Percentiles rank a stretch among this genome's conserved stretches.
Evolutionary conservation across 2,888 invertebrate genomes (phyloP).

Genomic region (Deilephila porcellus): DNA sequence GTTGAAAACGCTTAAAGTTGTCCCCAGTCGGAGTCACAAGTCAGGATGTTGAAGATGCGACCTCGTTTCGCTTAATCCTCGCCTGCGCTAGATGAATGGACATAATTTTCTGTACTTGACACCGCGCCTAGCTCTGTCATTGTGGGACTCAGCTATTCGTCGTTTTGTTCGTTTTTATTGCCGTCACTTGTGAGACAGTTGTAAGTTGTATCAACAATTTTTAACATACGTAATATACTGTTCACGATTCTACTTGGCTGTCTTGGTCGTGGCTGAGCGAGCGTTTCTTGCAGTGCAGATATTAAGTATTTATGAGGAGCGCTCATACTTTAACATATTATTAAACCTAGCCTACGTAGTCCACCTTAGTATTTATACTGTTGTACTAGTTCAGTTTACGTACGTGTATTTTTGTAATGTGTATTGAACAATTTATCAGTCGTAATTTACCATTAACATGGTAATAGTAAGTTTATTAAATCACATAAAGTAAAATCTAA

Average conservation of each 20-base stretch:
- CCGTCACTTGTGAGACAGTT: conserved; percentile 56
- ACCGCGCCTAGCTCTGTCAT: conserved; percentile 73
- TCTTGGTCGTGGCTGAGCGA: conserved; percentile 11
- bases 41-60: conserved; percentile 71
- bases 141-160: conserved; percentile 65
- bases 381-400: neutral
- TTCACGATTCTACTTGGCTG: conserved; percentile 15
- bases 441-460: neutral
- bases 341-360: neutral
- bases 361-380: conserved; percentile 8
- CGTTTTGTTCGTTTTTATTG: conserved; percentile 75
- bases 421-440: neutral
- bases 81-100: conserved; percentile 76
- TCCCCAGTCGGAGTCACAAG: conserved; percentile 62
- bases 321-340: conserved; percentile 23
- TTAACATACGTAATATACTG: conserved; percentile 26
- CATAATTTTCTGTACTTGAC: conserved; percentile 84
- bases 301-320: conserved; percentile 24
- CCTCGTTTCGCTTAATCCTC: conserved; percentile 78
- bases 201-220: conserved; percentile 24
- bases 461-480: neutral
- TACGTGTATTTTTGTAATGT: neutral
- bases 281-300: conserved; percentile 24
- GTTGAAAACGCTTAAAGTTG: conserved; percentile 64
- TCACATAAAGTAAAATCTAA: neutral